Base-by-base conservation (phyloP, 2,797 vertebrate genomes). In the Philypnodon macrostomus region DNA sequence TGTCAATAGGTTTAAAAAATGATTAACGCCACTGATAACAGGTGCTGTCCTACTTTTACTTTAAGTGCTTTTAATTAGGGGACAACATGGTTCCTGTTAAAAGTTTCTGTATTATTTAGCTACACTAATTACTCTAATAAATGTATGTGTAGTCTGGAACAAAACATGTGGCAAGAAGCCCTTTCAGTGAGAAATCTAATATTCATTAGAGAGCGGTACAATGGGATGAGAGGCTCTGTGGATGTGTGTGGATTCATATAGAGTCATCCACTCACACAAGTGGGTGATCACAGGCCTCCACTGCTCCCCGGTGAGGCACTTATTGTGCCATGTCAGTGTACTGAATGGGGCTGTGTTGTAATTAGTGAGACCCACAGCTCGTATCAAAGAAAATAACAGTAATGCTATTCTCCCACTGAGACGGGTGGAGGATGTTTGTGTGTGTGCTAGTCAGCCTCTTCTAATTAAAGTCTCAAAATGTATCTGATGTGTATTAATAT, bases 391-490 rank as follows among this genome's bases (percentile, higher is more conserved):
- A 63, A 76, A 71, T 46, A 65, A 68, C 60, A 47, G 18, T 32
- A 21, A 69, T 50, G 24, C 29, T 47, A 41, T 34, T 14, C 35
- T 5, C 26, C 45, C 41, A 16, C 30, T 33, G 58, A 68, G 47
- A 48, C 14, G 52, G 15, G 24, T 5, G 10, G 29, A 26, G 29
- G 30, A 11, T 10, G 24, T 10, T 14, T 44, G 26, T 41, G 37
- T 41, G 37, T 53, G 12, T 36, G 30, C 26, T 39, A 50, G 15
- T 52, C 38, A 55, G 12, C 16, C 38, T 35, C 48, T 52, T 26
- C 38, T n/a, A 42, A 12, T 40, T 93, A 91, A 86, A 90, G 90
- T 87, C 92, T 93, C 87, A 93, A 30, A 56, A 55, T 49, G 33
- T 11, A 23, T 5, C 7, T 26, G 38, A n/a, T 40, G 15, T 19